Evolutionary conservation across 2,888 invertebrate species (phyloP).

Genomic region (Lepetodrilus schrolli): DNA sequence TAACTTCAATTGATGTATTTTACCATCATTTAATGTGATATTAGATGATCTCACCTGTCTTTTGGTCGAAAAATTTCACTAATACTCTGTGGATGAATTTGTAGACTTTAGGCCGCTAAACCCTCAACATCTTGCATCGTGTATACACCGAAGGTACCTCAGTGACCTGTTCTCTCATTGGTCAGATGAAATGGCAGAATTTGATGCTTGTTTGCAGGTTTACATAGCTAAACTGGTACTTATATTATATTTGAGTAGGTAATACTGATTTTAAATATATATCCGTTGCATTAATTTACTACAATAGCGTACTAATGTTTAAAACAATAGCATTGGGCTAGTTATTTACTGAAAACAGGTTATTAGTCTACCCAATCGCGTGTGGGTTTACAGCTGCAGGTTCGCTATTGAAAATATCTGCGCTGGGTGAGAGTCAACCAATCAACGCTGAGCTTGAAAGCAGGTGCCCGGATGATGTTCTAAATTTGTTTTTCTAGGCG

Average conservation of each 20-base stretch:
- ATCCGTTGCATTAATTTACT: neutral
- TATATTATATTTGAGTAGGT: neutral
- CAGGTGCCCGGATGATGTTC: slow-evolving; percentile 44
- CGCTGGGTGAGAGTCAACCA: slow-evolving; percentile 41
- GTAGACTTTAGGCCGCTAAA: slow-evolving; percentile 70
- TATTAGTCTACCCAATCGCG: slow-evolving; percentile 35
- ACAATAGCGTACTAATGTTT: neutral
- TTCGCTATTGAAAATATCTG: slow-evolving; percentile 37
- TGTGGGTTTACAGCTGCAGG: slow-evolving; percentile 16
- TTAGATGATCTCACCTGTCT: slow-evolving; percentile 51
- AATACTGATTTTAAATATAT: neutral
- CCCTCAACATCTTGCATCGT: slow-evolving; percentile 73
- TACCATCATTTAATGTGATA: slow-evolving; percentile 34
- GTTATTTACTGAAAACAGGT: neutral
- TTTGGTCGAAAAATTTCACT: slow-evolving; percentile 55
- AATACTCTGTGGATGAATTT: slow-evolving; percentile 70
- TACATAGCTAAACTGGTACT: neutral
- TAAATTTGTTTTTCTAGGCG: slow-evolving; percentile 42
- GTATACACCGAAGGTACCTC: slow-evolving; percentile 40
- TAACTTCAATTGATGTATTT: slow-evolving; percentile 30
- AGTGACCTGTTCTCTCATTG: slow-evolving; percentile 33
- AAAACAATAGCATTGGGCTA: neutral
- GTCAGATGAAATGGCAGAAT: slow-evolving; percentile 26
- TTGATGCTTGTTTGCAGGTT: slow-evolving; percentile 18
- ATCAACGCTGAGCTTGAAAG: slow-evolving; percentile 36